Evolutionary conservation across 2,113 vertebrate species (phyloP).

Genomic region (Myodes glareolus): DNA sequence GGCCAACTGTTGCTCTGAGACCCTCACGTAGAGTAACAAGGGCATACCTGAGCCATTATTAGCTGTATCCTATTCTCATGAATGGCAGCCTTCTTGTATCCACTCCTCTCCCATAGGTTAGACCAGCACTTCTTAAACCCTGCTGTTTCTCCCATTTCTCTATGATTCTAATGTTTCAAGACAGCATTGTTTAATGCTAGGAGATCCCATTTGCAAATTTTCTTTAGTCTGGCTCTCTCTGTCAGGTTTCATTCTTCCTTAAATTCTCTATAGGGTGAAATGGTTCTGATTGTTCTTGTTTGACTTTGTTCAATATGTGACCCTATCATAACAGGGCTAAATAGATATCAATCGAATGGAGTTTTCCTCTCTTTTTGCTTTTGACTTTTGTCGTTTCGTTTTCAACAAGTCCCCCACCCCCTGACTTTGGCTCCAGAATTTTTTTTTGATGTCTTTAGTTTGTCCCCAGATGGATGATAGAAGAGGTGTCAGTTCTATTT

Average conservation of each 20-base stretch:
- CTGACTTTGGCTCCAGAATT: neutral
- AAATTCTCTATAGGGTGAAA: neutral
- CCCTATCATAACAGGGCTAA: neutral
- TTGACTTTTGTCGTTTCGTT: neutral
- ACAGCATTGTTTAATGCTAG: neutral
- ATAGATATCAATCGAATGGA: neutral
- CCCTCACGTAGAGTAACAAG: neutral
- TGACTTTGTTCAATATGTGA: neutral
- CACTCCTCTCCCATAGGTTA: neutral
- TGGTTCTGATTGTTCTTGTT: neutral
- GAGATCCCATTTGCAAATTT: neutral
- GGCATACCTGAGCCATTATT: neutral
- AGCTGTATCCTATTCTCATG: neutral
- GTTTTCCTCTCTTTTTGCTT: neutral
- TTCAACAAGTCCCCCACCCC: fast-evolving
- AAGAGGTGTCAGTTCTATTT: neutral
- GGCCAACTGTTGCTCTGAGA: neutral
- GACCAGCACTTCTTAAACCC: neutral
- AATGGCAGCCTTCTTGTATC: neutral
- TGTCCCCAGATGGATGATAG: neutral
- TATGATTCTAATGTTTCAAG: neutral
- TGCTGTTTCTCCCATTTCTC: neutral
- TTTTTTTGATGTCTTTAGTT: neutral
- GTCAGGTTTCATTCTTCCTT: neutral
- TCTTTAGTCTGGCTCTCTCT: neutral